These are phyloP conservation scores for Mobula hypostoma DNA, from an alignment of 2,113 vertebrate species.

Conservation along the genomic window DNA sequence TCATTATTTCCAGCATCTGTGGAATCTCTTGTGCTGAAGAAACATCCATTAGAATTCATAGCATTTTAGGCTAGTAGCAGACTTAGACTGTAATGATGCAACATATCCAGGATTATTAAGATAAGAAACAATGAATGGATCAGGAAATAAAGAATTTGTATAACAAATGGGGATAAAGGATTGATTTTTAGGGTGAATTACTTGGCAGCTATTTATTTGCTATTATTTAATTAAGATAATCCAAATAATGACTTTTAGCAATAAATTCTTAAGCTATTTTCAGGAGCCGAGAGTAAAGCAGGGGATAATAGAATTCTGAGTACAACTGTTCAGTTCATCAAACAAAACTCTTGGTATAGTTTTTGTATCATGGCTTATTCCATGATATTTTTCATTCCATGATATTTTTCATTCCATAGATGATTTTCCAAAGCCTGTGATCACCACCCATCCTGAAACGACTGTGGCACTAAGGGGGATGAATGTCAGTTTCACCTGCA, in stretches of 20 bases:
- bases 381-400: constrained; percentile 40
- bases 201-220: not conserved
- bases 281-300: not conserved
- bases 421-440: constrained; percentile 67
- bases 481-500: constrained; percentile 61
- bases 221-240: not conserved
- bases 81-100: not conserved
- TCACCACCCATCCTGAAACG: constrained; percentile 61
- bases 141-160: not conserved
- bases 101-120: not conserved
- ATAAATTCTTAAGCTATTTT: not conserved
- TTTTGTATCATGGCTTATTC: not conserved
- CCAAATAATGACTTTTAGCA: not conserved
- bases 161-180: no score
- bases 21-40: not conserved
- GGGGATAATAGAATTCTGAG: not conserved
- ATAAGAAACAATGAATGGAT: not conserved
- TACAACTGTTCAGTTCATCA: not conserved
- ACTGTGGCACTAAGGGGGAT: constrained; percentile 56
- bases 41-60: not conserved
- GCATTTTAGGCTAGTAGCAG: not conserved
- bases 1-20: no score
- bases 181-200: not conserved
- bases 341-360: not conserved
- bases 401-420: constrained; percentile 50